phyloP scores from a whole-genome alignment of 2,113 vertebrate genomes.

The Puntigrus tetrazona region DNA sequence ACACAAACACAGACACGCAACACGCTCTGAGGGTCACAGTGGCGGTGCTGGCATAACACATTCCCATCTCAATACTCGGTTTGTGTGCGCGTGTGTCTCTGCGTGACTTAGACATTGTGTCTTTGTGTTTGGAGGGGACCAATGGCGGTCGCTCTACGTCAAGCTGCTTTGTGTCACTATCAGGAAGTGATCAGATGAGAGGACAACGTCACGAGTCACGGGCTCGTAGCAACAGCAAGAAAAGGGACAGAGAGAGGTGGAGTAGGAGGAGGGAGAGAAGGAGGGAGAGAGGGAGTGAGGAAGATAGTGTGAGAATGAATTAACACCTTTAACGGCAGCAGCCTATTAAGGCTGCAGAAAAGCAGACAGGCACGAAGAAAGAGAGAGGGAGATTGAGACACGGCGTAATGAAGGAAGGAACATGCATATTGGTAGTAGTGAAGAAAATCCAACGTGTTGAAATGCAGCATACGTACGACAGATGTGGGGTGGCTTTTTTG shows the following conservation, averaged over 20 bases:
- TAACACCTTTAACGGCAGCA: constrained; percentile 54
- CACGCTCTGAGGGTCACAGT: constrained; percentile 23
- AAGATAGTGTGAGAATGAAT: constrained; percentile 49
- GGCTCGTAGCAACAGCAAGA: constrained; percentile 47
- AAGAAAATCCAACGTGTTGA: constrained; percentile 9
- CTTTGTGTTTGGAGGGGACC: constrained; percentile 18
- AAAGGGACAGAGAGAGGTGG: neutral
- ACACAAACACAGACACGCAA: neutral
- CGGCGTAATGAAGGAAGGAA: constrained; percentile 4
- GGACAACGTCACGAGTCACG: constrained; percentile 14
- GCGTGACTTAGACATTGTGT: constrained; percentile 15
- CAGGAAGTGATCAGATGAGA: constrained; percentile 28
- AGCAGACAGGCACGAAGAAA: constrained; percentile 19
- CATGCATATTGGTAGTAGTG: neutral
- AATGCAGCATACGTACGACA: neutral
- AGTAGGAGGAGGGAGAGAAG: neutral
- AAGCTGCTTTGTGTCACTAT: constrained; percentile 34
- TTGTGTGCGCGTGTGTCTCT: neutral
- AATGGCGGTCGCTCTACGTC: constrained; percentile 32
- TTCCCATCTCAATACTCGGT: neutral
- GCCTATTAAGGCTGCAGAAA: constrained; percentile 49
- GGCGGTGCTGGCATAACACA: neutral
- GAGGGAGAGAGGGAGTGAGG: constrained; percentile 16
- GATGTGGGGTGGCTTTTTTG: neutral
- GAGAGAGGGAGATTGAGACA: constrained; percentile 28